phyloP scores from a whole-genome alignment of 2,113 vertebrate genomes.

The Pleuronectes platessa region DNA sequence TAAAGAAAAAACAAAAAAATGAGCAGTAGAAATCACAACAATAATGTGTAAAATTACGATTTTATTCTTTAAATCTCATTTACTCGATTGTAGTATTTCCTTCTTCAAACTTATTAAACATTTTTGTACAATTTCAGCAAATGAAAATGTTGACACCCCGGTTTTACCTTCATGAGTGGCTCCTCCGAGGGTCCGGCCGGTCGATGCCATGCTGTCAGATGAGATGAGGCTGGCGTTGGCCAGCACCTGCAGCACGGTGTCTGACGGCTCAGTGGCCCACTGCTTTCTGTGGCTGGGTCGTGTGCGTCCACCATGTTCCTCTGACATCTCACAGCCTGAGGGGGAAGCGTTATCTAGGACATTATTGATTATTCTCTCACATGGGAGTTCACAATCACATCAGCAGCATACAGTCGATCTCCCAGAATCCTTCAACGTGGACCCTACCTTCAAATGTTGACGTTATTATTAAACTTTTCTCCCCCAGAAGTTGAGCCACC shows the following conservation, averaged over 20 bases:
- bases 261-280: slow-evolving; percentile 81
- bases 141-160: not conserved
- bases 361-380: not conserved
- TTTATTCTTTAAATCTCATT: too few relatives aligned
- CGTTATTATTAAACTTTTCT: slow-evolving; percentile 75
- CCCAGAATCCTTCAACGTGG: not conserved
- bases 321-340: slow-evolving; percentile 24
- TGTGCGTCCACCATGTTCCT: slow-evolving; percentile 13
- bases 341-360: not conserved
- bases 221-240: slow-evolving; percentile 82
- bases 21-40: too few relatives aligned
- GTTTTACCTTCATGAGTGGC: slow-evolving; percentile 1
- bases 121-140: not conserved
- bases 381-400: not conserved
- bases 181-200: slow-evolving; percentile 30
- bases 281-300: slow-evolving; percentile 67
- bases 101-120: not conserved
- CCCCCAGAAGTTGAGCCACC: slow-evolving; percentile 68
- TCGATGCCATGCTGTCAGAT: slow-evolving; percentile 75
- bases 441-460: not conserved
- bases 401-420: not conserved
- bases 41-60: too few relatives aligned
- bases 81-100: not conserved
- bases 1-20: too few relatives aligned
- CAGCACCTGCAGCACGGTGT: slow-evolving; percentile 77